Evolutionary conservation across 1,140 invertebrate species (phyloP).

Genomic region (Scaptomyza montana): DNA sequence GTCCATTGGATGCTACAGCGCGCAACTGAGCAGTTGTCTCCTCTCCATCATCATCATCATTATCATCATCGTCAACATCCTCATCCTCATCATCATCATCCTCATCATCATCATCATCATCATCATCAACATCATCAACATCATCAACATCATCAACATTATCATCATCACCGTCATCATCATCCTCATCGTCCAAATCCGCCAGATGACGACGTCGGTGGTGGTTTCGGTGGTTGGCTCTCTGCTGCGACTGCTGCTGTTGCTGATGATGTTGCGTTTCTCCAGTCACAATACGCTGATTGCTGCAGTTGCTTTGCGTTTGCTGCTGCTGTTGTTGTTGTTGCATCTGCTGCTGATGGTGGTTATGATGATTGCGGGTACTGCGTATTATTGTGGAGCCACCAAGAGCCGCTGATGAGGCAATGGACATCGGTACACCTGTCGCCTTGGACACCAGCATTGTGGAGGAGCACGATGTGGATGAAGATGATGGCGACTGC

Average conservation of each 20-base stretch:
- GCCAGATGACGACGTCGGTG: slow-evolving; percentile 80
- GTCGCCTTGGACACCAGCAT: slow-evolving; percentile 77
- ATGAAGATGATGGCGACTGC: slow-evolving; percentile 78
- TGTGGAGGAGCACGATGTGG: slow-evolving; percentile 79
- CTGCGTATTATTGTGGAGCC: slow-evolving; percentile 78
- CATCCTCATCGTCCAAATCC: slow-evolving; percentile 73
- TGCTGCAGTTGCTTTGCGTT: slow-evolving; percentile 26
- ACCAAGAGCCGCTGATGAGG: slow-evolving; percentile 71
- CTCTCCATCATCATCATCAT: too few species aligned
- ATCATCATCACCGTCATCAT: slow-evolving; percentile 19
- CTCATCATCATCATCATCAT: too few species aligned
- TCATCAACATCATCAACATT: too few species aligned
- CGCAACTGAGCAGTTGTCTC: slow-evolving; percentile 29
- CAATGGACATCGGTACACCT: slow-evolving; percentile 72
- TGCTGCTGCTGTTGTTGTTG: slow-evolving; percentile 41
- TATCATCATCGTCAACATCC: too few species aligned
- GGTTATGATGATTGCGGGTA: slow-evolving; percentile 72
- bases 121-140: too few species aligned
- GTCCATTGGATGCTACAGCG: slow-evolving; percentile 33
- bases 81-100: too few species aligned
- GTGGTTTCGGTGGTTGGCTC: slow-evolving; percentile 83
- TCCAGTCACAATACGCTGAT: slow-evolving; percentile 38
- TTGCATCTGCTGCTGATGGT: slow-evolving; percentile 43
- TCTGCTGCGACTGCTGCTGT: slow-evolving; percentile 49
- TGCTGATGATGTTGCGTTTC: slow-evolving; percentile 26